Evolutionary conservation across 35 echinoderm and acorn worm genomes (phyloP), one percentile per base, ranked within the genome.

Genomic region (Heliocidaris erythrogramma): DNA sequence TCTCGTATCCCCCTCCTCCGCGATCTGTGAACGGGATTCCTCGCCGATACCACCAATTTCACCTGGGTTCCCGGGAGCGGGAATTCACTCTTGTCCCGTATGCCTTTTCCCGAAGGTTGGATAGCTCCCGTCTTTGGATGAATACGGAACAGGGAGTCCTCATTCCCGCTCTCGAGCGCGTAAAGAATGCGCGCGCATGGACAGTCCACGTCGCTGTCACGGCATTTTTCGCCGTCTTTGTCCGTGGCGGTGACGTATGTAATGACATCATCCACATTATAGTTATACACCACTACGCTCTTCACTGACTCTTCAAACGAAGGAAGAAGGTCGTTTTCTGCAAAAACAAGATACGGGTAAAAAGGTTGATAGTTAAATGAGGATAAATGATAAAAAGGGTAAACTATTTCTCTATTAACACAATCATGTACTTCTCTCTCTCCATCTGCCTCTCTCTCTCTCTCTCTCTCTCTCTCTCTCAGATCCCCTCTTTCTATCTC

Each of bases 101-200:
- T 32, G 2, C n/a, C 49, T 92, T 31, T 85, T 59, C 60, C 50
- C n/a, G 98, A 95, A n/a, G 96, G 91, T 48, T 93, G 94, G 10
- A 99, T 84, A 17, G 91, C 96, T 16, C 98, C 98, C 18, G 94
- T 96, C 12, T 85, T 92, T 89, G 96, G 98, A 88, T 99, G 95
- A 88, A 99, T 97, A 69, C 86, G 88, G 88, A 99, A 99, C 48
- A 94, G 50, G 30, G 94, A 94, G 50, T 97, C 93, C 35, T 96
- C 96, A 65, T 99, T 99, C 9, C 98, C 98, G 48, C 89, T 32
- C 49, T 99, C 96, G 32, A 99, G 97, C 48, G 96, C 90, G 92
- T 99, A 99, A 5, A 97, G 29, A 42, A 99, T 90, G 31, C 56
- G 94, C 50, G 93, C 95, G 93, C 98, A 99, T 24, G 95, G 96